Conservation (phyloP, 2,113 vertebrate genomes). For the Hystrix cristata region DNA sequence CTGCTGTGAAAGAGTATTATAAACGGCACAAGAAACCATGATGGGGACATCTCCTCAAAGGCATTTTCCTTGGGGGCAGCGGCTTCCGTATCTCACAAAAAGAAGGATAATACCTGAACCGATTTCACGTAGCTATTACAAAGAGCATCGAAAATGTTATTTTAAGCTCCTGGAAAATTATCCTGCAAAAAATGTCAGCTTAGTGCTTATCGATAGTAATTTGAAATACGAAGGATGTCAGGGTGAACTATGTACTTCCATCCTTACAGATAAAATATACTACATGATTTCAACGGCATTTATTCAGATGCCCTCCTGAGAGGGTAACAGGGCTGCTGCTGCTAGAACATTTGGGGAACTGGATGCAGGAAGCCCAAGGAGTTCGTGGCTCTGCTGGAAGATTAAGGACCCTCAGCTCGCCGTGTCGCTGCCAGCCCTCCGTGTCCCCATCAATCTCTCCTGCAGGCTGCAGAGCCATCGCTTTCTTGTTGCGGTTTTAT, state of each 20-base stretch:
- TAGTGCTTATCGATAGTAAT: slow-evolving; percentile 75
- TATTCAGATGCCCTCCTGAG: slow-evolving; percentile 82
- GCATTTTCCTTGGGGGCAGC: slow-evolving; percentile 22
- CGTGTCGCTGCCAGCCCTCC: background rate
- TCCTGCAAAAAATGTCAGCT: slow-evolving; percentile 72
- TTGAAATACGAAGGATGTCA: slow-evolving; percentile 80
- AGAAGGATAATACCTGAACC: slow-evolving; percentile 54
- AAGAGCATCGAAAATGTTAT: slow-evolving; percentile 72
- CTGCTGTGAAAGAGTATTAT: background rate
- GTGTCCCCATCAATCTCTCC: slow-evolving; percentile 70
- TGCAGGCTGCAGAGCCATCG: background rate
- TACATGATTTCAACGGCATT: slow-evolving; percentile 69
- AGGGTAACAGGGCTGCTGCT: slow-evolving; percentile 70
- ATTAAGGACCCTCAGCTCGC: slow-evolving; percentile 67
- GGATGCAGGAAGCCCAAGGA: slow-evolving; percentile 56
- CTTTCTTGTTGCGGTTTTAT: slow-evolving; percentile 57
- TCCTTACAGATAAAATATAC: slow-evolving; percentile 80
- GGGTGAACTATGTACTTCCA: slow-evolving; percentile 74
- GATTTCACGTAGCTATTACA: slow-evolving; percentile 62
- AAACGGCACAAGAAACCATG: background rate
- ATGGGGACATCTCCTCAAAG: background rate
- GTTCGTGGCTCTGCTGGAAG: slow-evolving; percentile 55
- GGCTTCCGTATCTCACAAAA: background rate
- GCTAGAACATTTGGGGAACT: slow-evolving; percentile 57
- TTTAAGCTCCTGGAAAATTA: slow-evolving; percentile 80